Evolutionary conservation across 2,888 invertebrate genomes (phyloP).

Genomic region (Apomyelois bistriatella): DNA sequence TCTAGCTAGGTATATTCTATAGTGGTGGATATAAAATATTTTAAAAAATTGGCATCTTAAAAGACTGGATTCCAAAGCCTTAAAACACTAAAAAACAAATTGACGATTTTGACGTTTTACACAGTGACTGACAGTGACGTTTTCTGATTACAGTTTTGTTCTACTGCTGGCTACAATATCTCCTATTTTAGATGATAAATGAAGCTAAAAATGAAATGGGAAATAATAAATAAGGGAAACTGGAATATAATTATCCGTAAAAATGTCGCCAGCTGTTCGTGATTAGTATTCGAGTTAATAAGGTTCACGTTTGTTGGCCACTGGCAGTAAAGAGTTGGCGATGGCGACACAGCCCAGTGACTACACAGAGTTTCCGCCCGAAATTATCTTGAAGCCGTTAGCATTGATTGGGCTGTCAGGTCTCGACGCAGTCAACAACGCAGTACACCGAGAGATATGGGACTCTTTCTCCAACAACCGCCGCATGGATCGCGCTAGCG

Average conservation of each 20-base stretch:
- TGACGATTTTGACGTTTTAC: no score
- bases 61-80: no score
- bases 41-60: no score
- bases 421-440: constrained; percentile 90
- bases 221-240: constrained; percentile 37
- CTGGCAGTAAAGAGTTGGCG: constrained; percentile 18
- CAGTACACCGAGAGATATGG: constrained; percentile 95
- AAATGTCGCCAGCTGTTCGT: constrained; percentile 2
- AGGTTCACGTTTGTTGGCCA: background rate
- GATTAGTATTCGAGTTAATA: background rate
- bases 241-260: constrained; percentile 13
- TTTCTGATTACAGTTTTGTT: no score
- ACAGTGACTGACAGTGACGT: no score
- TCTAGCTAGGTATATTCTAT: no score
- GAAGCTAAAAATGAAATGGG: constrained; percentile 38
- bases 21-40: no score
- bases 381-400: constrained; percentile 90
- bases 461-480: constrained; percentile 93
- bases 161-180: no score
- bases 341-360: constrained; percentile 81
- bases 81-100: no score
- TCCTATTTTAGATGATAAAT: no score
- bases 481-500: constrained; percentile 88
- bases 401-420: constrained; percentile 94
- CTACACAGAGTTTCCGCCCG: constrained; percentile 87